A percentile compares a stretch with the other conserved stretches of the same genome.
phyloP scores from a whole-genome alignment of 2,113 vertebrate species.

The Urocolius indicus region DNA sequence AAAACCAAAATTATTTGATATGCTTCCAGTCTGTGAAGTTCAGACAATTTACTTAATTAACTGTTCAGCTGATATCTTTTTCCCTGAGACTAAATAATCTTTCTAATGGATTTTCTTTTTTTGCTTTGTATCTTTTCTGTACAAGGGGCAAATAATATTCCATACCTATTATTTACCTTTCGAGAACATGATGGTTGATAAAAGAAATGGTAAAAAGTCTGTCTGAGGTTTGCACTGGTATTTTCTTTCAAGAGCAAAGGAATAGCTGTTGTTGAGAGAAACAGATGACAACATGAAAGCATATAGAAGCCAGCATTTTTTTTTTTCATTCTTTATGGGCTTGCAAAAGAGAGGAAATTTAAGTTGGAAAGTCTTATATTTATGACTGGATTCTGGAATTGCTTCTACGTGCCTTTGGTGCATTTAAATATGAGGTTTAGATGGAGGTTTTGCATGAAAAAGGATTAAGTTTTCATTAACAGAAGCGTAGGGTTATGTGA shows the following conservation, averaged over 20 bases:
- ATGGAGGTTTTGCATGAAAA: background rate
- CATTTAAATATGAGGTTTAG: background rate
- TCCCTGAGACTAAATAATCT: background rate
- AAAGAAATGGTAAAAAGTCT: background rate
- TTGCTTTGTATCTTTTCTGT: background rate
- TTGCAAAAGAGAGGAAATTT: background rate
- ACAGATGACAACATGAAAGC: background rate
- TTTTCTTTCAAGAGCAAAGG: background rate
- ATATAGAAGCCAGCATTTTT: background rate
- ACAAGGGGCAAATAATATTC: background rate
- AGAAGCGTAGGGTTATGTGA: background rate
- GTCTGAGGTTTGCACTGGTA: background rate
- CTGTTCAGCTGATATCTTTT: background rate
- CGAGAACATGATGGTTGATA: background rate
- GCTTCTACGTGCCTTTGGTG: background rate
- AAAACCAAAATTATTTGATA: background rate
- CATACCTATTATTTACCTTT: background rate
- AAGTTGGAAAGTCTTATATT: background rate
- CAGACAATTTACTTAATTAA: background rate
- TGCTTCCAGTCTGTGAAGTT: background rate
- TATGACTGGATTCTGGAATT: background rate
- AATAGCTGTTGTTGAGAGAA: background rate
- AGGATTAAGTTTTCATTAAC: background rate
- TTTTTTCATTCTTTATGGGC: background rate
- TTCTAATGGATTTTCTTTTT: background rate